Conservation (phyloP, 1,140 invertebrate species). For the Batillaria attramentaria region DNA sequence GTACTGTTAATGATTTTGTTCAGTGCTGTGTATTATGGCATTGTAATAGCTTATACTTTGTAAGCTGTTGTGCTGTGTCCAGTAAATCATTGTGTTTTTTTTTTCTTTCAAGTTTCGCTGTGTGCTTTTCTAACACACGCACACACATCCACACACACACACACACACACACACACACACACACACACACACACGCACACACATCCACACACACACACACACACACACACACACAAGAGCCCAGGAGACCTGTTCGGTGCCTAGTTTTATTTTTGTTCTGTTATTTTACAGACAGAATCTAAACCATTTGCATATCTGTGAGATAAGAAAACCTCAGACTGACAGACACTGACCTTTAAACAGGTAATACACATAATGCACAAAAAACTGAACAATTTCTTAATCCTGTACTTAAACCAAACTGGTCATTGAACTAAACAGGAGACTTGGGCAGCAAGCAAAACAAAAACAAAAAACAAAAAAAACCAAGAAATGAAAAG, state of each 20-base stretch:
- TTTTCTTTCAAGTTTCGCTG: too few species aligned
- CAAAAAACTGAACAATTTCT: not conserved
- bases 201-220: slow-evolving; percentile 18
- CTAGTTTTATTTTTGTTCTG: slow-evolving; percentile 38
- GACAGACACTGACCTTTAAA: not conserved
- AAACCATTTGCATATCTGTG: slow-evolving; percentile 40
- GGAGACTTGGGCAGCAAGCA: not conserved
- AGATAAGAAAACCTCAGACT: slow-evolving; percentile 22
- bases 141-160: slow-evolving; percentile 12
- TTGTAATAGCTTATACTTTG: too few species aligned
- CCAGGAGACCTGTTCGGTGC: slow-evolving; percentile 26
- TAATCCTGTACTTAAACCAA: not conserved
- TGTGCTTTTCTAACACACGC: not conserved
- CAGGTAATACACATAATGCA: not conserved
- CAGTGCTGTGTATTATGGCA: too few species aligned
- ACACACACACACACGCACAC: slow-evolving; percentile 7
- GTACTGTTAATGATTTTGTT: too few species aligned
- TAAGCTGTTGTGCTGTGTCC: too few species aligned
- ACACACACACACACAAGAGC: slow-evolving; percentile 10
- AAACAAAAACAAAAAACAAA: not conserved
- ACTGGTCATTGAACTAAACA: not conserved
- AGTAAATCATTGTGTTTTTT: too few species aligned
- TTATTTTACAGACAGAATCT: slow-evolving; percentile 41
- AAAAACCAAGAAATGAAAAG: not conserved
- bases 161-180: slow-evolving; percentile 3